Evolutionary conservation across 2,888 invertebrate species (phyloP), one percentile per base, ranked within the genome.

Genomic region (Allolobophora icterica): DNA sequence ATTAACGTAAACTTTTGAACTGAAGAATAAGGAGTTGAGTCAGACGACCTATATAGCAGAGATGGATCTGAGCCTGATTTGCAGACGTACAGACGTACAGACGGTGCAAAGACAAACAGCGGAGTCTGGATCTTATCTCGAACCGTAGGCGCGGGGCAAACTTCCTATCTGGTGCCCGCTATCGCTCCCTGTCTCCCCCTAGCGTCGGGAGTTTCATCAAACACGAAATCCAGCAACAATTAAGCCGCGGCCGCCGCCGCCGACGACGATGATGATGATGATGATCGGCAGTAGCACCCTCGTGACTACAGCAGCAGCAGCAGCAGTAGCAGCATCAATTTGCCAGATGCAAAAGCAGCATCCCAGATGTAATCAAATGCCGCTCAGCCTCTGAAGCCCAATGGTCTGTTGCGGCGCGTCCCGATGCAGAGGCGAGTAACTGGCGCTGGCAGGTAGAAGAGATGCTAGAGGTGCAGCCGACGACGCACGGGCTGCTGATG

Each of bases 271-370:
- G 71, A n/a, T 71, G 71, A 71, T 71, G n/a, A 71, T 71, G 71
- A 71, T 71, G 71, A 71, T n/a, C n/a, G 71, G n/a, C n/a, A n/a
- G 17, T 13, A n/a, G 71, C 52, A 45, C 24, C 52, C 3, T 52
- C 24, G 52, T 71, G 71, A 71, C 71, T 71, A 71, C 71, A 71
- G 71, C 71, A 71, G 71, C 71, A 52, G 52, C 52, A 38, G 38
- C 38, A 38, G 38, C 38, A 45, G 45, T 15, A 24, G 52, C 52
- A 21, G 71, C 71, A 71, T 71, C 71, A 71, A 71, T 71, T 71
- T n/a, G 71, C 71, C 71, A 71, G 71, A 71, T 71, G 71, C 71
- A 71, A n/a, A 71, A 71, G 71, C 71, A 71, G 71, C 71, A n/a
- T 71, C 71, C 71, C 30, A 71, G 71, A 71, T 71, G 71, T 71